phyloP scores from a whole-genome alignment of 1,140 invertebrate genomes.

The Lordiphosa mommai region DNA sequence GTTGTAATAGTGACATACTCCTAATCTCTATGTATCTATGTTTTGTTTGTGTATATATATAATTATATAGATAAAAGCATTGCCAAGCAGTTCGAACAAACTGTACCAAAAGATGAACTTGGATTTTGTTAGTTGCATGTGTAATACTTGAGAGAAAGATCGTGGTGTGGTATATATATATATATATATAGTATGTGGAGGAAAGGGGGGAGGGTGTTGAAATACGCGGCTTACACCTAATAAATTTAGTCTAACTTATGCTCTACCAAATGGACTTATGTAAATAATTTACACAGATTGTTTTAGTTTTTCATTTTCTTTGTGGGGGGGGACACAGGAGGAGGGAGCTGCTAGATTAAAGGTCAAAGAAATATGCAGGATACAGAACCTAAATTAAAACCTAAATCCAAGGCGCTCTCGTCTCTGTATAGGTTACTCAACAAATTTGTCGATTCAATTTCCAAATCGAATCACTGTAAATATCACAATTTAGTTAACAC shows the following conservation, averaged over 20 bases:
- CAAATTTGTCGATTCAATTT: slow-evolving; percentile 75
- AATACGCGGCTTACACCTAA: slow-evolving; percentile 47
- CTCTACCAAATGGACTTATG: slow-evolving; percentile 40
- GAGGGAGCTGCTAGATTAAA: too few relatives aligned
- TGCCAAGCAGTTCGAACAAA: slow-evolving; percentile 57
- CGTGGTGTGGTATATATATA: slow-evolving; percentile 30
- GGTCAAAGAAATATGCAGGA: slow-evolving; percentile 30
- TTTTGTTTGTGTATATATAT: too few relatives aligned
- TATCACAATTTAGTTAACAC: slow-evolving; percentile 80
- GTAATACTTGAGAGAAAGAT: slow-evolving; percentile 64
- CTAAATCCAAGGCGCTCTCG: slow-evolving; percentile 45
- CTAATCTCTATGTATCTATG: neutral
- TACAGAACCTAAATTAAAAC: slow-evolving; percentile 35
- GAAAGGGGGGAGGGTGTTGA: too few relatives aligned
- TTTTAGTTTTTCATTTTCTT: slow-evolving; percentile 16
- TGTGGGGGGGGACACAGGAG: neutral
- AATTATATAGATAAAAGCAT: slow-evolving; percentile 62
- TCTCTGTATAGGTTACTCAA: slow-evolving; percentile 60
- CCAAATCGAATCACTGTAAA: slow-evolving; percentile 80
- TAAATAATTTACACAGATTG: slow-evolving; percentile 52
- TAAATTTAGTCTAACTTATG: slow-evolving; percentile 65
- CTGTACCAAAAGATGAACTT: slow-evolving; percentile 20
- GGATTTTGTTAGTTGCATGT: slow-evolving; percentile 47
- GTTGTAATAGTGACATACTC: neutral
- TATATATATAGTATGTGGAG: too few relatives aligned